Conservation (phyloP, 2,113 vertebrate genomes). For the Micronycteris hirsuta region DNA sequence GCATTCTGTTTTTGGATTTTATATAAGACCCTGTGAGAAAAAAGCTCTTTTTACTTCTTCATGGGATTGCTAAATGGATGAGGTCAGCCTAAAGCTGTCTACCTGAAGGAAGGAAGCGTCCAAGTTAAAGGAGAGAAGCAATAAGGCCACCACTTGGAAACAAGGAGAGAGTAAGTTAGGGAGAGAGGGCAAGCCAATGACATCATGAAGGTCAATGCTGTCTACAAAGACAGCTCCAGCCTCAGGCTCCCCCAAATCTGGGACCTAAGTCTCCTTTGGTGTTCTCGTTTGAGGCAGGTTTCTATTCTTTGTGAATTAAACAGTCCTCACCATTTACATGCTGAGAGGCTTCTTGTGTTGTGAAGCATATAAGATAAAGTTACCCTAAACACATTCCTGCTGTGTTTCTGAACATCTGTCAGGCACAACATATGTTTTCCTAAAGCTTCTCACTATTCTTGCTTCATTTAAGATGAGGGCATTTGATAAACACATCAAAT, state of each 20-base stretch:
- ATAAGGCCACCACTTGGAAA: not conserved
- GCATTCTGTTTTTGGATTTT: not conserved
- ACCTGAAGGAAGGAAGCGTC: not conserved
- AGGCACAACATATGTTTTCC: not conserved
- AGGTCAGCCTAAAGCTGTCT: not conserved
- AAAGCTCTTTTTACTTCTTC: not conserved
- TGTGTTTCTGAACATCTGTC: constrained; percentile 23
- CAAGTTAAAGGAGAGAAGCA: not conserved
- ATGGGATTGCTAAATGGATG: not conserved
- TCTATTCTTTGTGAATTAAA: not conserved
- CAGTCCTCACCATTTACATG: not conserved
- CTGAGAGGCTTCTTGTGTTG: not conserved
- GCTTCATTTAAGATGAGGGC: constrained; percentile 3
- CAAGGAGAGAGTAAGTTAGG: not conserved
- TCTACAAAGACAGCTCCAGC: not conserved
- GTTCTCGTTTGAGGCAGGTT: not conserved
- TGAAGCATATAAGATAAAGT: constrained; percentile 32
- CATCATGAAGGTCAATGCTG: not conserved
- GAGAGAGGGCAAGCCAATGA: not conserved
- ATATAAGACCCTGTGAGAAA: not conserved
- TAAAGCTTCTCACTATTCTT: not conserved
- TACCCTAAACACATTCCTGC: not conserved
- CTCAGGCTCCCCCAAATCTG: not conserved
- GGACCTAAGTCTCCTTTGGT: not conserved
- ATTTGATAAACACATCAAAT: constrained; percentile 20